Percentiles rank a stretch among this genome's conserved stretches.
Conservation (phyloP, 1,140 invertebrate genomes). For the Phocides pigmalion region DNA sequence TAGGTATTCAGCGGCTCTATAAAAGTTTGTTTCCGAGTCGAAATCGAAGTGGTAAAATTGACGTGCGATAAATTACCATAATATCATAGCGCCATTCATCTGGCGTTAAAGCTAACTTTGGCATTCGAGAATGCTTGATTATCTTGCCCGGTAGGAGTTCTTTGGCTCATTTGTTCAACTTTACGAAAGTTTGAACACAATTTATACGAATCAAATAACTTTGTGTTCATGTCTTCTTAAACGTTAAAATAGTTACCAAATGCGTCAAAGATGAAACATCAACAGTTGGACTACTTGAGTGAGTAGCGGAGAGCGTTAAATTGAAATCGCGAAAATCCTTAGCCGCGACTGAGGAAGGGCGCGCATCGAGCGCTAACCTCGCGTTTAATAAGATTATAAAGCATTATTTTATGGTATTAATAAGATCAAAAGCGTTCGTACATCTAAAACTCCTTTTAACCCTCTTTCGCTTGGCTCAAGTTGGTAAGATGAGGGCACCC, state of each 20-base stretch:
- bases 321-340: conserved; percentile 84
- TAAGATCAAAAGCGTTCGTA: conserved; percentile 64
- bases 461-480: conserved; percentile 64
- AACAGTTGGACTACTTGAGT: conserved; percentile 2
- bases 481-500: conserved; percentile 58
- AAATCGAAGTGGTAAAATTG: conserved; percentile 48
- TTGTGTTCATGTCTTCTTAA: neutral
- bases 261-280: neutral
- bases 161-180: conserved; percentile 47
- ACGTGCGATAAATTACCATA: conserved; percentile 57
- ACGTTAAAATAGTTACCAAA: neutral
- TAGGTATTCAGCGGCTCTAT: conserved; percentile 12
- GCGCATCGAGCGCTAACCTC: conserved; percentile 83
- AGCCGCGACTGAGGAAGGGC: conserved; percentile 59
- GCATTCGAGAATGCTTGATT: conserved; percentile 47
- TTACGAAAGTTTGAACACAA: conserved; percentile 22
- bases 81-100: conserved; percentile 53
- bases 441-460: conserved; percentile 79
- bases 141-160: conserved; percentile 46
- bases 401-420: conserved; percentile 85
- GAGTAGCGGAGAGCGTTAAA: conserved; percentile 72
- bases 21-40: conserved; percentile 49
- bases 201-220: conserved; percentile 17
- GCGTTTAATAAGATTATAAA: conserved; percentile 88
- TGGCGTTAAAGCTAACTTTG: conserved; percentile 52